Evolutionary conservation across 2,888 invertebrate genomes (phyloP), one percentile per base, ranked within the genome.

Genomic region (Heliconius aoede): DNA sequence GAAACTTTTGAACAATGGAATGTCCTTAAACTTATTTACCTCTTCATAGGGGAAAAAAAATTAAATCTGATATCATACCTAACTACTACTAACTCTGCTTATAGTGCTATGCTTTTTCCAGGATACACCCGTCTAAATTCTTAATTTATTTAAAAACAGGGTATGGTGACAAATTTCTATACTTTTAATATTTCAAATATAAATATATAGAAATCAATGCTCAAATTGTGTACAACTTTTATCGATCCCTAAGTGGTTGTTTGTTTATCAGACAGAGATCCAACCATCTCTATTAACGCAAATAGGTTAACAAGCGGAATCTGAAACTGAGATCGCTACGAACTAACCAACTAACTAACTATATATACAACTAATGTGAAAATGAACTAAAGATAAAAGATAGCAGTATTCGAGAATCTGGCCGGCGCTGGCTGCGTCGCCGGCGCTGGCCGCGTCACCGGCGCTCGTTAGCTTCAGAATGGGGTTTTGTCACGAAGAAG

Each of bases 401-500:
- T 83, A 82, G 77, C 78, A 74, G 80, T 82, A 83, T 79, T 82
- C 81, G 71, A 82, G 83, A 83, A 83, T 78, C 82, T 76, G 78
- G 78, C 80, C 82, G 79, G 82, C 82, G 80, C 82, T 80, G n/a
- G n/a, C n/a, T n/a, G 82, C 83, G 82, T 83, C 82, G 80, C 81
- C 67, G 72, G 72, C 74, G 83, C 86, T 87, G n/a, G n/a, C n/a
- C n/a, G 82, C 83, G 82, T 83, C 82, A 81, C 81, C 67, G 72
- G 72, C 74, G 83, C 86, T 87, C 87, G 86, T 86, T 88, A 86
- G 78, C 67, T 78, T 73, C 76, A 82, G 80, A 88, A 89, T 85
- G 86, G 87, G 81, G 81, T 83, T 85, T 87, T 86, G 87, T 86
- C 89, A 89, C 88, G 89, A 87, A 88, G 84, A 84, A 82, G 80